Evolutionary conservation across 1,140 invertebrate genomes (phyloP).

Genomic region (Onthophagus taurus): DNA sequence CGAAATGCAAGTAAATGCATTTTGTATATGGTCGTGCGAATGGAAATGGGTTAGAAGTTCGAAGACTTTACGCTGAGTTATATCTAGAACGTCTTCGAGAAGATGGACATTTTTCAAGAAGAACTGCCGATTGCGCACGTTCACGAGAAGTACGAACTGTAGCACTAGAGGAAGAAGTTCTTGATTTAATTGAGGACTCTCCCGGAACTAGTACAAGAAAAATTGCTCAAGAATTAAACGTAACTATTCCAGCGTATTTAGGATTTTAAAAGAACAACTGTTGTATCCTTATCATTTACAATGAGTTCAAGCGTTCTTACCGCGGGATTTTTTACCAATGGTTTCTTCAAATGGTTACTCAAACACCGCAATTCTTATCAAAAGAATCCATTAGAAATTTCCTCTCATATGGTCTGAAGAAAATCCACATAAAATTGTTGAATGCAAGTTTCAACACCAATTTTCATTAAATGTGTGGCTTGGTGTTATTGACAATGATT

Average conservation of each 20-base stretch:
- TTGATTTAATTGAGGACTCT: too few species aligned
- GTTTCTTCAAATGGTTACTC: not conserved
- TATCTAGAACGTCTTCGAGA: too few species aligned
- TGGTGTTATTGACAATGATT: slow-evolving; percentile 14
- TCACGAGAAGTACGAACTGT: too few species aligned
- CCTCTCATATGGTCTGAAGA: slow-evolving; percentile 12
- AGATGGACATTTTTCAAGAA: too few species aligned
- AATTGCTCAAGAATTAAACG: too few species aligned
- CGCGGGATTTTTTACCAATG: slow-evolving; percentile 17
- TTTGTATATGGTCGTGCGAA: too few species aligned
- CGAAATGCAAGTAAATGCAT: too few species aligned
- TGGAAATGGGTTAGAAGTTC: too few species aligned
- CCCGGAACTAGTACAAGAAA: too few species aligned
- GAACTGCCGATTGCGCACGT: too few species aligned
- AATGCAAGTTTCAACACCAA: slow-evolving; percentile 10
- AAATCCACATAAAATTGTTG: slow-evolving; percentile 14
- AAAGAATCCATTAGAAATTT: slow-evolving; percentile 14
- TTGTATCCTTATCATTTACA: slow-evolving; percentile 15
- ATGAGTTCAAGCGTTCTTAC: slow-evolving; percentile 13
- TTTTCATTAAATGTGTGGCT: slow-evolving; percentile 15
- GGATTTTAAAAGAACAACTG: slow-evolving; percentile 17
- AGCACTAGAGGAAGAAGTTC: too few species aligned
- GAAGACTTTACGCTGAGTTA: too few species aligned
- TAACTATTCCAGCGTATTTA: slow-evolving; percentile 1
- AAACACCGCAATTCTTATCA: slow-evolving; percentile 12